phyloP scores from a whole-genome alignment of 2,113 vertebrate genomes.

The Prietella phreatophila region DNA sequence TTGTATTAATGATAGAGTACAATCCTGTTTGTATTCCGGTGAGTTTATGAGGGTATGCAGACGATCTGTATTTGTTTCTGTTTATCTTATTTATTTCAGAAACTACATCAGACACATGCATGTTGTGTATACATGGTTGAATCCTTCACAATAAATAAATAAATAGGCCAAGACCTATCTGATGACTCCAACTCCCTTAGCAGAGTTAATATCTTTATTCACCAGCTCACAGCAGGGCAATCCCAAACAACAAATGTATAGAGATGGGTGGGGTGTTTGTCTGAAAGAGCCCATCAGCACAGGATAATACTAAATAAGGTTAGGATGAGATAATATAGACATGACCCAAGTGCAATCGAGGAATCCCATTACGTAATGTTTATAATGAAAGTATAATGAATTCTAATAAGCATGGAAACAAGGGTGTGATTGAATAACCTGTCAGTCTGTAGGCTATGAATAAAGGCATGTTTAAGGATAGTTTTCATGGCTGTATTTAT shows the following conservation, averaged over 20 bases:
- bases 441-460: background rate
- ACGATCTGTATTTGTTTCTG: too few species aligned
- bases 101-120: too few species aligned
- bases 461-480: background rate
- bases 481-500: background rate
- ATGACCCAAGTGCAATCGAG: background rate
- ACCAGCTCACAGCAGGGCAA: too few species aligned
- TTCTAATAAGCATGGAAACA: background rate
- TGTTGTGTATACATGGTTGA: too few species aligned
- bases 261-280: background rate
- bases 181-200: too few species aligned
- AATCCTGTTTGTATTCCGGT: too few species aligned
- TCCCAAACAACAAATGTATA: background rate
- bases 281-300: background rate
- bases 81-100: too few species aligned
- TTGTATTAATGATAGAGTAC: too few species aligned
- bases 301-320: background rate
- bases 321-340: background rate
- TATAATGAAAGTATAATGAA: background rate
- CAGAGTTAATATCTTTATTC: too few species aligned
- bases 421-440: background rate
- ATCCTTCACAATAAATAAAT: too few species aligned
- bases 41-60: too few species aligned
- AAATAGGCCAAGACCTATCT: too few species aligned
- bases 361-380: background rate